These are phyloP conservation scores for Drosophila mauritiana DNA, from an alignment of 1,140 invertebrate genomes.

Conservation along the genomic window DNA sequence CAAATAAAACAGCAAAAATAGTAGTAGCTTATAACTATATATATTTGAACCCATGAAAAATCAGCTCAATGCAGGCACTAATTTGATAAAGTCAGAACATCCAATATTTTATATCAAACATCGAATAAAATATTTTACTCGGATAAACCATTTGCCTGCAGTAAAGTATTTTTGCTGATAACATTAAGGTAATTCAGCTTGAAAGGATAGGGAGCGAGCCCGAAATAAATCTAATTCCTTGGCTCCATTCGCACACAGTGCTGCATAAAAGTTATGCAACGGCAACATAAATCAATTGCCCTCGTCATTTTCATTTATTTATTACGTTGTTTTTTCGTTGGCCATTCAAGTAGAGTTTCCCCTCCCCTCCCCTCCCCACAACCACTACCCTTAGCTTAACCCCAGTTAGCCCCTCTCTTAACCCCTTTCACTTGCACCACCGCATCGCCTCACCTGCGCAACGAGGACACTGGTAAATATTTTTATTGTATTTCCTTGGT, in stretches of 20 bases:
- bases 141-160: constrained; percentile 7
- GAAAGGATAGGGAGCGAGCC: constrained; percentile 1
- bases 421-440: constrained; percentile 6
- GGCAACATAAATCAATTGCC: constrained; percentile 53
- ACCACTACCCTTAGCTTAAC: constrained; percentile 1
- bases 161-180: constrained; percentile 24
- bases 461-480: constrained; percentile 67
- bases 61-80: too few relatives aligned
- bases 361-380: neutral
- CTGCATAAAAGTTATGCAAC: constrained; percentile 52
- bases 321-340: constrained; percentile 43
- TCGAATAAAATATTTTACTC: neutral
- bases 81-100: too few relatives aligned
- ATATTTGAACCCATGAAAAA: neutral
- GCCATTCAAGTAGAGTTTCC: constrained; percentile 14
- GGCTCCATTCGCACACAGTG: constrained; percentile 20
- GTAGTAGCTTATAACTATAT: too few relatives aligned
- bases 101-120: neutral
- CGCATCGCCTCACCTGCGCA: constrained; percentile 40
- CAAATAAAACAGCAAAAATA: neutral
- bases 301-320: constrained; percentile 55
- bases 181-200: constrained; percentile 30
- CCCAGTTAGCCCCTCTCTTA: neutral
- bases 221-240: constrained; percentile 40
- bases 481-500: constrained; percentile 67